Evolutionary conservation across 2,797 vertebrate species (phyloP).

Genomic region (Pseudomugil gertrudae): DNA sequence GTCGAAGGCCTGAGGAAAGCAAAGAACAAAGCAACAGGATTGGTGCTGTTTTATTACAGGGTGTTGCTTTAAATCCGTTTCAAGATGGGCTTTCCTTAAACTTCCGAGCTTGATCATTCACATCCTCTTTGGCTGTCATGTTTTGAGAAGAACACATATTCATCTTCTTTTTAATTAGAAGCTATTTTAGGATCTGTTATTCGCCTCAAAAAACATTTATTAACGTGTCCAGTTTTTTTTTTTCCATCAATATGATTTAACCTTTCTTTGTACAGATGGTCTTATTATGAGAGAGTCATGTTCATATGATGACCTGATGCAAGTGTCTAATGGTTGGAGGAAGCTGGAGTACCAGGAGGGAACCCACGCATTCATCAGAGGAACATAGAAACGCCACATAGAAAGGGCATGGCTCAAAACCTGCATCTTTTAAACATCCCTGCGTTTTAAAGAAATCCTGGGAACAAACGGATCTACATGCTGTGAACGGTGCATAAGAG

Average conservation of each 20-base stretch:
- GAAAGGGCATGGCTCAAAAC: too few relatives aligned
- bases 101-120: neutral
- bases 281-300: too few relatives aligned
- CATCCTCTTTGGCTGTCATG: conserved; percentile 3
- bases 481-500: neutral
- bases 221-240: neutral
- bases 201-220: neutral
- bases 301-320: too few relatives aligned
- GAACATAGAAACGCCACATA: too few relatives aligned
- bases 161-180: conserved; percentile 5
- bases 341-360: too few relatives aligned
- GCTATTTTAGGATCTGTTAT: neutral
- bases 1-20: conserved; percentile 31
- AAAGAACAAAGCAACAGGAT: conserved; percentile 52
- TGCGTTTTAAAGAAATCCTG: neutral
- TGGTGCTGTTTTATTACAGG: conserved; percentile 17
- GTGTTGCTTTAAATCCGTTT: conserved; percentile 1
- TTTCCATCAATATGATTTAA: conserved; percentile 46
- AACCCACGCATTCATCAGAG: too few relatives aligned
- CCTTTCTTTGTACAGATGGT: too few relatives aligned
- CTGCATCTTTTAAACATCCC: too few relatives aligned
- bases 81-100: neutral
- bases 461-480: conserved; percentile 18
- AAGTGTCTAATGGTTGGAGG: too few relatives aligned
- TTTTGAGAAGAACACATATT: conserved; percentile 3